These are phyloP conservation scores for Paramacrobiotus metropolitanus DNA, from an alignment of 1,140 invertebrate species.

Conservation along the genomic window DNA sequence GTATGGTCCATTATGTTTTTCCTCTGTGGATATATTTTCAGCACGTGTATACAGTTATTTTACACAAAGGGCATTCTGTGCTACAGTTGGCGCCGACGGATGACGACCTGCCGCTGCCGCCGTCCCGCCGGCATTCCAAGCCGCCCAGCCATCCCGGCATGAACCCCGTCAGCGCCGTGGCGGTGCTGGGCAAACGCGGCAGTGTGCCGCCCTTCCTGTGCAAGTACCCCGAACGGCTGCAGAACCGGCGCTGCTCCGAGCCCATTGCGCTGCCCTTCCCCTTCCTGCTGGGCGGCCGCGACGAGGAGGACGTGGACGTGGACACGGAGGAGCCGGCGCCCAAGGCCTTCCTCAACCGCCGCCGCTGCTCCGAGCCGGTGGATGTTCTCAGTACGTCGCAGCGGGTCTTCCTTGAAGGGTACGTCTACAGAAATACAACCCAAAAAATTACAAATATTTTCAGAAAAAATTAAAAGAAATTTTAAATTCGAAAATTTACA, in stretches of 20 bases:
- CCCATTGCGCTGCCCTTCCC: neutral
- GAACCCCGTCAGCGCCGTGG: neutral
- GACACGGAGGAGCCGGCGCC: neutral
- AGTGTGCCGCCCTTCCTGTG: neutral
- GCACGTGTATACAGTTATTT: no score
- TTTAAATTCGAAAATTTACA: no score
- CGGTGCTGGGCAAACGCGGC: neutral
- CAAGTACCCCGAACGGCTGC: neutral
- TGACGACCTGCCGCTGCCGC: neutral
- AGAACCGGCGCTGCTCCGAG: neutral
- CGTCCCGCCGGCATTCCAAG: neutral
- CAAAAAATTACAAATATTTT: no score
- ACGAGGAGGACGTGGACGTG: neutral
- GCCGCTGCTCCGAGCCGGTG: neutral
- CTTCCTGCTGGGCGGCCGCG: neutral
- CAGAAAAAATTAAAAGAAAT: no score
- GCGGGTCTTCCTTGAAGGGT: neutral
- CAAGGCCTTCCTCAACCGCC: neutral
- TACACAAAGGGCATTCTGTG: no score
- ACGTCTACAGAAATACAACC: no score
- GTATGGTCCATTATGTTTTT: no score
- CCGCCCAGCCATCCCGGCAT: neutral
- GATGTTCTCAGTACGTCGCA: neutral
- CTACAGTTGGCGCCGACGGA: no score
- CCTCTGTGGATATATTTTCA: no score